Evolutionary conservation across 2,888 invertebrate species (phyloP).

Genomic region (Nomada fucata): DNA sequence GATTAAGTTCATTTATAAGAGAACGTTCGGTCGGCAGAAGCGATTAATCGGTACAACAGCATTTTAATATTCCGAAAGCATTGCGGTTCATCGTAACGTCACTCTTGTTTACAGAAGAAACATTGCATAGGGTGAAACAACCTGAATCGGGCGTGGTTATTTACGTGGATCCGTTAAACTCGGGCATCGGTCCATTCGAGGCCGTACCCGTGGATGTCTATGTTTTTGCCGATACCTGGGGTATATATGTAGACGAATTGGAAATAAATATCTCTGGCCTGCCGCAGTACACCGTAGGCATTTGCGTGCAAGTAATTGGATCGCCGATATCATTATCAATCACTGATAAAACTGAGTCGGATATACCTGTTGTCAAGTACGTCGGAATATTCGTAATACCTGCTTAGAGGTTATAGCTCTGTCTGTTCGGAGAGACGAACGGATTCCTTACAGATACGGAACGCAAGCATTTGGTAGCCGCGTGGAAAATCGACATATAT

Average conservation of each 20-base stretch:
- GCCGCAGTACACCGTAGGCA: slow-evolving; percentile 78
- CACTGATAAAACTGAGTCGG: slow-evolving; percentile 73
- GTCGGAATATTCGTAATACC: background rate
- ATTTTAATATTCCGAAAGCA: background rate
- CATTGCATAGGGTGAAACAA: slow-evolving; percentile 69
- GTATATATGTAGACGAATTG: slow-evolving; percentile 84
- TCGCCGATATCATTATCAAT: slow-evolving; percentile 83
- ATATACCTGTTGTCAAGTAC: slow-evolving; percentile 46
- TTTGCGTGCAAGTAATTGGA: slow-evolving; percentile 81
- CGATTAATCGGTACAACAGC: slow-evolving; percentile 28
- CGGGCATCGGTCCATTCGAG: slow-evolving; percentile 73
- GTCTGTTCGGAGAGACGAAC: background rate
- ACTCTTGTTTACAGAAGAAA: slow-evolving; percentile 32
- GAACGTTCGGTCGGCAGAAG: slow-evolving; percentile 23
- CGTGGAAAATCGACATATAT: slow-evolving; percentile 66
- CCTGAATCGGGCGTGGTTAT: slow-evolving; percentile 79
- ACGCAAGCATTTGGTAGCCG: slow-evolving; percentile 59
- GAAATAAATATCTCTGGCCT: slow-evolving; percentile 81
- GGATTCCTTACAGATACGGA: slow-evolving; percentile 73
- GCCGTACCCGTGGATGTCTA: slow-evolving; percentile 78
- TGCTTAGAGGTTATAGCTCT: background rate
- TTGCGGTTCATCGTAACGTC: background rate
- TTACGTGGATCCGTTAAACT: slow-evolving; percentile 72
- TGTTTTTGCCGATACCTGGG: slow-evolving; percentile 84
- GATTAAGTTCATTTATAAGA: slow-evolving; percentile 58